These are phyloP conservation scores for Heliocidaris erythrogramma DNA, from an alignment of 35 echinoderm and acorn worm genomes.

Conservation along the genomic window DNA sequence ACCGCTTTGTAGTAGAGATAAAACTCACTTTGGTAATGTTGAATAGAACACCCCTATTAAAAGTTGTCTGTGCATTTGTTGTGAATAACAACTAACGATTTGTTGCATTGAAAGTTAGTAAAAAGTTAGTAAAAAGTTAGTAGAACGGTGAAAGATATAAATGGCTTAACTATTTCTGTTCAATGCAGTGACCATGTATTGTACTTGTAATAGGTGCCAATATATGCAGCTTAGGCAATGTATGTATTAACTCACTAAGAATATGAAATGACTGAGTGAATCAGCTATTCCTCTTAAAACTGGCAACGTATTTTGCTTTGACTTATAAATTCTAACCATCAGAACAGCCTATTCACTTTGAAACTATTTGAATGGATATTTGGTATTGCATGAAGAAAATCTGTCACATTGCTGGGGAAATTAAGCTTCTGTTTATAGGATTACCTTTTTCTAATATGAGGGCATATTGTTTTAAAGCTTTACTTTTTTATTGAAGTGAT, in stretches of 20 bases:
- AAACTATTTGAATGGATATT: too few species aligned
- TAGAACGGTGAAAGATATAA: neutral
- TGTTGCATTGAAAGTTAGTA: neutral
- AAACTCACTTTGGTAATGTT: neutral
- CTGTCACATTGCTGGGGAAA: too few species aligned
- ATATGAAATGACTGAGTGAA: too few species aligned
- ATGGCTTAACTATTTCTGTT: neutral
- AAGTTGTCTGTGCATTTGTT: neutral
- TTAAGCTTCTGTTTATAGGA: too few species aligned
- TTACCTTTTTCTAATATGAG: too few species aligned
- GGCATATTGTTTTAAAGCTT: too few species aligned
- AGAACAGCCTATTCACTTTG: too few species aligned
- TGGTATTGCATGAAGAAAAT: too few species aligned
- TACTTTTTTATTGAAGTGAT: too few species aligned
- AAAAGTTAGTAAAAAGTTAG: neutral
- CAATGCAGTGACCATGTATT: neutral
- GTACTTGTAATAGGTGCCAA: neutral
- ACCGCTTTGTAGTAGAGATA: neutral
- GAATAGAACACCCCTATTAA: neutral
- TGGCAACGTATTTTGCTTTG: too few species aligned
- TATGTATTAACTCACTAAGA: neutral
- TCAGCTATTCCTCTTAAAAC: too few species aligned
- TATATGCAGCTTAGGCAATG: neutral
- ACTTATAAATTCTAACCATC: too few species aligned
- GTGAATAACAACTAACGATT: neutral